Percentiles rank a stretch among this genome's conserved stretches.
These are phyloP conservation scores for Rhabdophis nuchalis DNA, from an alignment of 2,797 vertebrate genomes.

Conservation along the genomic window DNA sequence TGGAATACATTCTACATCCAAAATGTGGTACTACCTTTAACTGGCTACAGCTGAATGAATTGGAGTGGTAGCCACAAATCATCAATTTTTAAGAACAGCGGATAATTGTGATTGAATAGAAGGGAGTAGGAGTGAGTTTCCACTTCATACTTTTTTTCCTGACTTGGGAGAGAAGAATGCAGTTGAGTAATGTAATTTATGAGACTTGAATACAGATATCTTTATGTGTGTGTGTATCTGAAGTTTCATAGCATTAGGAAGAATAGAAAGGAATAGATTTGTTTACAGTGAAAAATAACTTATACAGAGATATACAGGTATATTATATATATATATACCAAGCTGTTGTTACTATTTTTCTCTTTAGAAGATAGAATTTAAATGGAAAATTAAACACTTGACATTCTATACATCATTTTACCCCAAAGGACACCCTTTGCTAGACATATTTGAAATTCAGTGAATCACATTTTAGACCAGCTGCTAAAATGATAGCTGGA, in stretches of 20 bases:
- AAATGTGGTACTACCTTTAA: neutral
- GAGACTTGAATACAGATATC: neutral
- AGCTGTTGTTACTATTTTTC: constrained; percentile 40
- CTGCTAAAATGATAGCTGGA: constrained; percentile 24
- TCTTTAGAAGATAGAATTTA: constrained; percentile 49
- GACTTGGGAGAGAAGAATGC: neutral
- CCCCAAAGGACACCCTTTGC: constrained; percentile 46
- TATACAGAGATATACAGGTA: constrained; percentile 29
- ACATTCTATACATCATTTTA: constrained; percentile 42
- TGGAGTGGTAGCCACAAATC: neutral
- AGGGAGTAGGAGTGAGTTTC: neutral
- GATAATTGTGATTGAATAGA: neutral
- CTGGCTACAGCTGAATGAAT: neutral
- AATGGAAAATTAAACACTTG: constrained; percentile 56
- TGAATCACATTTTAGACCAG: constrained; percentile 56
- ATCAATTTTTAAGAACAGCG: neutral
- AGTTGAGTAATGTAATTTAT: neutral
- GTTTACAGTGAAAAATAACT: constrained; percentile 17
- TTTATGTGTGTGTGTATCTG: neutral
- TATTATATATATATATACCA: constrained; percentile 44
- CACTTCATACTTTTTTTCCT: neutral
- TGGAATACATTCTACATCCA: neutral
- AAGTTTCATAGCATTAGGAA: constrained; percentile 14
- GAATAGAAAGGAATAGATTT: constrained; percentile 21
- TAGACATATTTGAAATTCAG: constrained; percentile 34